Evolutionary conservation across 1,140 invertebrate species (phyloP), one percentile per base, ranked within the genome.

Genomic region (Drosophila melanica): DNA sequence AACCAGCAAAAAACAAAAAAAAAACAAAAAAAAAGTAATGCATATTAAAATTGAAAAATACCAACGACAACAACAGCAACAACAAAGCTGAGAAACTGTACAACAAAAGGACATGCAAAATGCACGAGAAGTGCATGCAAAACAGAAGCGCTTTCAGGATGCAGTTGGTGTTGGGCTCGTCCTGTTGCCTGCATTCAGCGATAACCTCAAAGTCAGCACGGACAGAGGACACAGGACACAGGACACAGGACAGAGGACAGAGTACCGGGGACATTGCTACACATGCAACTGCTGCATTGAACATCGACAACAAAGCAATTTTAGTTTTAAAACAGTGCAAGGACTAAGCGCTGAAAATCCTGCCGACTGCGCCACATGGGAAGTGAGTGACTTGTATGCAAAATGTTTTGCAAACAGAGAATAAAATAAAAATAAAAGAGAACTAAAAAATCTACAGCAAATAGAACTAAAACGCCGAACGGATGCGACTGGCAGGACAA

Each of bases 231-330:
- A 27, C 23, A 27, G 67, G 12, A 37, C 14, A 50, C 23, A 51
- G 60, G 55, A 62, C 42, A 60, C 2, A n/a, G 18, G 33, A 20
- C 18, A n/a, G 35, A 35, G 18, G 8, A 9, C 12, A n/a, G 6
- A 30, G 47, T 53, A 14, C 47, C n/a, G 2, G 33, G 65, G 42
- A 75, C 64, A 55, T 68, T 62, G 74, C 62, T 75, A 69, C 72
- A 80, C 53, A 75, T 79, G 71, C 75, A 74, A 62, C 82, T 76
- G 75, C 67, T 87, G 82, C 82, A 89, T 87, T 82, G 84, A 82
- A 89, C 82, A 87, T 87, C 84, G 84, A 79, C 84, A 82, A 87
- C 79, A 87, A 87, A 87, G 84, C 82, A 89, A 87, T 87, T 86
- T 87, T 71, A 82, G 84, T 81, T 86, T 76, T 79, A 87, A 86